Evolutionary conservation across 2,797 vertebrate genomes (phyloP).

Genomic region (Telmatherina bonti): DNA sequence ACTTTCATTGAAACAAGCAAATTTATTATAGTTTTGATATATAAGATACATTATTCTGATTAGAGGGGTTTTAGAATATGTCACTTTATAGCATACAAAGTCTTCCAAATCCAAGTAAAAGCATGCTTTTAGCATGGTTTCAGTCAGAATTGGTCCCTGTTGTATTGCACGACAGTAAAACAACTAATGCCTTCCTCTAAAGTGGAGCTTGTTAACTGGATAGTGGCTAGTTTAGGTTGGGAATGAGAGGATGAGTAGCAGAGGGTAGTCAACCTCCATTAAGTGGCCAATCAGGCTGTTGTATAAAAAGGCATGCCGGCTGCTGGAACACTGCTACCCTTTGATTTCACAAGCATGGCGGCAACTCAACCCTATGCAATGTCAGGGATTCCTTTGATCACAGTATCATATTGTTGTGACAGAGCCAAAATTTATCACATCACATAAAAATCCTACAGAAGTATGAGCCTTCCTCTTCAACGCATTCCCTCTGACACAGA

Average conservation of each 20-base stretch:
- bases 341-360: constrained; percentile 64
- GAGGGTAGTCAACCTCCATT: constrained; percentile 46
- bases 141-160: constrained; percentile 83
- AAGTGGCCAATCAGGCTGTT: constrained; percentile 67
- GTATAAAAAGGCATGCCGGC: constrained; percentile 48
- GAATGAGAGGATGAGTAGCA: constrained; percentile 47
- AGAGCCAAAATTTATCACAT: constrained; percentile 75
- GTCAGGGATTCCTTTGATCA: constrained; percentile 80
- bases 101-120: constrained; percentile 64
- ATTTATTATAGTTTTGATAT: constrained; percentile 63
- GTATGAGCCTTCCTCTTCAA: constrained; percentile 62
- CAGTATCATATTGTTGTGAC: constrained; percentile 79
- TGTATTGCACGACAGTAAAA: constrained; percentile 79
- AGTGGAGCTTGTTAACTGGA: constrained; percentile 65
- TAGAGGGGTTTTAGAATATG: constrained; percentile 55
- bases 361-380: constrained; percentile 71
- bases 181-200: constrained; percentile 67
- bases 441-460: constrained; percentile 77
- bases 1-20: constrained; percentile 67
- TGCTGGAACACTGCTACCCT: constrained; percentile 59
- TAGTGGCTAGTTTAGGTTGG: constrained; percentile 62
- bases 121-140: constrained; percentile 75
- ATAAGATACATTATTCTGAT: constrained; percentile 55
- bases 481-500: constrained; percentile 48
- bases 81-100: constrained; percentile 48